phyloP scores from a whole-genome alignment of 2,888 invertebrate genomes.

The Cyrtodaria siliqua region DNA sequence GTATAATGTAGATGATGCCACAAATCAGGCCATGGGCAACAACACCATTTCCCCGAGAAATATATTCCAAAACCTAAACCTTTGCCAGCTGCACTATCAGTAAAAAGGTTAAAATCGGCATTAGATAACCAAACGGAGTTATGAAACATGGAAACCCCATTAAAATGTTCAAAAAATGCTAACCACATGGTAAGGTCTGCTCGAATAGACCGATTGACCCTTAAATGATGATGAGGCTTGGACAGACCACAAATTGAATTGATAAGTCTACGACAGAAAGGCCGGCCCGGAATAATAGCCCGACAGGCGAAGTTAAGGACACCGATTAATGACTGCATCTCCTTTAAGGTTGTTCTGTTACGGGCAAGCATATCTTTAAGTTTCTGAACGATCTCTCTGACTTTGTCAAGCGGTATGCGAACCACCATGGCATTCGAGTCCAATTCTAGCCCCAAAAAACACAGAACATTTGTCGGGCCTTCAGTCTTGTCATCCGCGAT shows the following conservation, averaged over 20 bases:
- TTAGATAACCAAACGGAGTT: slow-evolving; percentile 33
- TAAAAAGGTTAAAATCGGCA: slow-evolving; percentile 34
- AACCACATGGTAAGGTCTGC: slow-evolving; percentile 34
- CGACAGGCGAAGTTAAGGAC: slow-evolving; percentile 26
- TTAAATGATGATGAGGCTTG: slow-evolving; percentile 30
- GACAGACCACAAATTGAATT: slow-evolving; percentile 29
- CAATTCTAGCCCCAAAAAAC: no score
- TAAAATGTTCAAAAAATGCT: slow-evolving; percentile 24
- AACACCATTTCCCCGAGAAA: slow-evolving; percentile 14
- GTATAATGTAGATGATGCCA: slow-evolving; percentile 12
- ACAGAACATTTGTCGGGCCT: no score
- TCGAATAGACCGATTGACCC: slow-evolving; percentile 19
- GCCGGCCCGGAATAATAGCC: slow-evolving; percentile 31
- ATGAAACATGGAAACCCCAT: slow-evolving; percentile 38
- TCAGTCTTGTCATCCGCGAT: no score
- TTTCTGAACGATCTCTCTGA: no score
- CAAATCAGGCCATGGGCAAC: slow-evolving; percentile 6
- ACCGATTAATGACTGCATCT: slow-evolving; percentile 42
- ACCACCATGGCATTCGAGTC: no score
- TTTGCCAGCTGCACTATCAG: slow-evolving; percentile 30
- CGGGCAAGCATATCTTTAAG: no score
- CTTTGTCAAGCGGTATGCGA: no score
- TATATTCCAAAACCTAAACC: slow-evolving; percentile 35
- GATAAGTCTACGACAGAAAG: slow-evolving; percentile 41
- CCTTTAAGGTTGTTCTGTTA: slow-evolving; percentile 28